Evolutionary conservation across 1,140 invertebrate species (phyloP).

Genomic region (Euura saliciscinereae): DNA sequence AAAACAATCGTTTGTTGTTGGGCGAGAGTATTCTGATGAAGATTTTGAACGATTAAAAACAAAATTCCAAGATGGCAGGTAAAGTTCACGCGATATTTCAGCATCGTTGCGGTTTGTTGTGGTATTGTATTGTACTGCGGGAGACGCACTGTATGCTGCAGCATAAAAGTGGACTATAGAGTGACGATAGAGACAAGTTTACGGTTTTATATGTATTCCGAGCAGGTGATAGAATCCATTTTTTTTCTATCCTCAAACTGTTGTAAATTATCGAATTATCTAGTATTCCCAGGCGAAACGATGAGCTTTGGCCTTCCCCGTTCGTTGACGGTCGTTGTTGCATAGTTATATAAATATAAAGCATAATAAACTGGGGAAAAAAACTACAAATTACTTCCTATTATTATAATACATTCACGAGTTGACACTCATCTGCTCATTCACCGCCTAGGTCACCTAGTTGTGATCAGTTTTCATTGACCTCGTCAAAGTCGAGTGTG

Average conservation of each 20-base stretch:
- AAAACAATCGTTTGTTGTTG: neutral
- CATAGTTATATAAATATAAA: neutral
- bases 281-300: neutral
- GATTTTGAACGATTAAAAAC: neutral
- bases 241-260: neutral
- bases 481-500: neutral
- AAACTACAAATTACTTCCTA: slow-evolving; percentile 2
- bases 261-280: neutral
- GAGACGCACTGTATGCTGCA: no score
- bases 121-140: no score
- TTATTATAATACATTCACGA: slow-evolving; percentile 2
- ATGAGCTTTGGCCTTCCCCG: neutral
- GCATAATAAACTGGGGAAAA: neutral
- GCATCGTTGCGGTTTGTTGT: neutral
- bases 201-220: slow-evolving; percentile 2
- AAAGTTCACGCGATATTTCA: neutral
- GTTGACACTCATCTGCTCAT: neutral
- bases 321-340: slow-evolving; percentile 2
- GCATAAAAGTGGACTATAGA: neutral
- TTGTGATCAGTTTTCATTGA: neutral
- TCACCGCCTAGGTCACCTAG: neutral
- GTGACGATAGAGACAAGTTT: neutral
- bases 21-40: neutral
- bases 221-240: neutral
- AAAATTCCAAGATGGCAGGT: neutral